A percentile compares a stretch with the other conserved stretches of the same genome.
Evolutionary conservation across 2,888 invertebrate species (phyloP).

Genomic region (Pollenia amentaria): DNA sequence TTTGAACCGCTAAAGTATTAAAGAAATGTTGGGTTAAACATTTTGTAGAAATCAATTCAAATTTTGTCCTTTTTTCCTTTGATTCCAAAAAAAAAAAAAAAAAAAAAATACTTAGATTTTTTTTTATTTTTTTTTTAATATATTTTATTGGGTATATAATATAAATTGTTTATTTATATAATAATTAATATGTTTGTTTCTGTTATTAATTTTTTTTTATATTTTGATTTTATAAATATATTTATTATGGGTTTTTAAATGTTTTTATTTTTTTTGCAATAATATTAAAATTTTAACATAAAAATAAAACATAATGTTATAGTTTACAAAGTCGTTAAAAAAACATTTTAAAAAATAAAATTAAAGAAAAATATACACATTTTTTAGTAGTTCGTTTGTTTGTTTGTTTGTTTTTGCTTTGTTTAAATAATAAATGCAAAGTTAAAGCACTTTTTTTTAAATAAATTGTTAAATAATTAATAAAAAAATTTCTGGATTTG

Average conservation of each 20-base stretch:
- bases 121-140: neutral
- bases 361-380: constrained; percentile 63
- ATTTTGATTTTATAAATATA: constrained; percentile 38
- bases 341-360: constrained; percentile 52
- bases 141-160: constrained; percentile 40
- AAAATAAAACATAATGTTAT: constrained; percentile 42
- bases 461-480: constrained; percentile 41
- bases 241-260: constrained; percentile 30
- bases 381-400: neutral
- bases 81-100: no score
- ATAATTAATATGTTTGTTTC: constrained; percentile 33
- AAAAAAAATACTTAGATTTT: neutral
- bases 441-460: constrained; percentile 62
- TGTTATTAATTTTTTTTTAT: constrained; percentile 11
- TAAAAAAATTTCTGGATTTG: constrained; percentile 18
- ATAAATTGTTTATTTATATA: constrained; percentile 36
- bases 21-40: no score
- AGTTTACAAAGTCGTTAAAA: constrained; percentile 61
- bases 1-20: no score
- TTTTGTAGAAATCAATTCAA: no score
- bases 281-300: constrained; percentile 11
- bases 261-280: constrained; percentile 5
- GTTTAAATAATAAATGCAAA: constrained; percentile 68
- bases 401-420: constrained; percentile 31
- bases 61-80: no score